Base-by-base conservation (phyloP, 1,140 invertebrate species). In the Brachionus plicatilis region DNA sequence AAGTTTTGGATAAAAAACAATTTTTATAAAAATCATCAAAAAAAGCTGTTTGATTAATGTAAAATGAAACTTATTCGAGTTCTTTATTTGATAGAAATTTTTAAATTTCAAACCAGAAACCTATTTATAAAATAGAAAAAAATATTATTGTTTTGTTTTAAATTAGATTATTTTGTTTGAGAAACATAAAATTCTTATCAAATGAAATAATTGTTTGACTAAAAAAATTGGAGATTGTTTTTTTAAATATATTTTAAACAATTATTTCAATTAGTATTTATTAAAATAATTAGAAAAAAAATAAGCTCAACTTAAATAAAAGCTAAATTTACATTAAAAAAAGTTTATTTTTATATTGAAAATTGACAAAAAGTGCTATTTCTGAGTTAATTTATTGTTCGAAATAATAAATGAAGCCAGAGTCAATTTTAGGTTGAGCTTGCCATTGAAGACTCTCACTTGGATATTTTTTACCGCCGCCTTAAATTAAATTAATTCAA, bases 381-480 rank as follows among this genome's bases (percentile, higher is more conserved):
- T 1, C 29, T 72, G 68, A 20, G 17, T 43, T 43, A 47, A 47
- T 20, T 82, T 27, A 33, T 68, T 82, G 8, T 24, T 82, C 79
- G 17, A 82, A 82, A 17, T 45, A 27, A 37, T 82, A 82, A 33
- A 82, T 82, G 27, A 82, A 82, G 41, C 79, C 79, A 68, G 53
- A 65, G 53, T 82, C 79, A 27, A 68, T 43, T 82, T 82, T 82
- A 1, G 79, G 79, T 47, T 43, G 33, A 24, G 79, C 53, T 65
- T 60, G 33, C 79, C 79, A 82, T 29, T 47, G 24, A 8, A 82
- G 8, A 43, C 60, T 60, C 12, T 65, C 65, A 20, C 29, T 24
- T 12, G 53, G 79, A 82, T 82, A 82, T 60, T 41, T 37, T 82
- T 65, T 68, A 2, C 33, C 37, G 9, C 79, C 79, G 1, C 79